Conservation (phyloP, 2,888 invertebrate species). For the Tortricodes alternella region DNA sequence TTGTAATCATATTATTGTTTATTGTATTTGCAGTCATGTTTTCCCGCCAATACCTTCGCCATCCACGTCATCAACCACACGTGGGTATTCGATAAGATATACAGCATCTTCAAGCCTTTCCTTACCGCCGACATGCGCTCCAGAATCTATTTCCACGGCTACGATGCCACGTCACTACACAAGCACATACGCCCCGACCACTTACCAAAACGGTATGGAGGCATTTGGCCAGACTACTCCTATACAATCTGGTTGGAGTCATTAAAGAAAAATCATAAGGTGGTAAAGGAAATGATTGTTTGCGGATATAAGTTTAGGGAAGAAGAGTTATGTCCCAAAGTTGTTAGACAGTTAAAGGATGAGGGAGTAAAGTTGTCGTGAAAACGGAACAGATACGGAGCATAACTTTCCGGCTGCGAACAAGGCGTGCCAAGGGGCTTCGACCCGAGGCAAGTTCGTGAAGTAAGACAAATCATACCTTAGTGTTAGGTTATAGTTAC, state of each 20-base stretch:
- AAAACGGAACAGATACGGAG: constrained; percentile 31
- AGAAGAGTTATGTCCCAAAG: constrained; percentile 62
- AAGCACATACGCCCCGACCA: constrained; percentile 87
- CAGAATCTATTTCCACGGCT: constrained; percentile 87
- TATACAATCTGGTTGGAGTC: constrained; percentile 89
- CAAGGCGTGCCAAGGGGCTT: neutral
- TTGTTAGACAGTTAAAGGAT: constrained; percentile 60
- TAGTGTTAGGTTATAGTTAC: neutral
- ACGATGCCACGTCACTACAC: constrained; percentile 87
- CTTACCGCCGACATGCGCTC: constrained; percentile 86
- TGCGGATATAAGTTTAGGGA: constrained; percentile 84
- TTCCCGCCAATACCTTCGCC: constrained; percentile 88
- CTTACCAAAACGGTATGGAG: constrained; percentile 88
- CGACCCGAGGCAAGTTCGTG: neutral
- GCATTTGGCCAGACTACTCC: constrained; percentile 86
- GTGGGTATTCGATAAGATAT: constrained; percentile 91
- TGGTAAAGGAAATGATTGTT: constrained; percentile 84
- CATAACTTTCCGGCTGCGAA: constrained; percentile 1
- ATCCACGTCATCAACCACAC: constrained; percentile 91
- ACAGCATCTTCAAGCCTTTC: constrained; percentile 90
- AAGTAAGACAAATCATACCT: constrained; percentile 12
- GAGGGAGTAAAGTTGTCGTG: constrained; percentile 58
- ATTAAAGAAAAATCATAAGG: constrained; percentile 78
- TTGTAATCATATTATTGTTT: neutral
- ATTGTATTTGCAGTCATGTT: constrained; percentile 82